Percentiles rank a stretch among this genome's conserved stretches.
These are phyloP conservation scores for Alethe diademata DNA, from an alignment of 2,113 vertebrate genomes.

Conservation along the genomic window DNA sequence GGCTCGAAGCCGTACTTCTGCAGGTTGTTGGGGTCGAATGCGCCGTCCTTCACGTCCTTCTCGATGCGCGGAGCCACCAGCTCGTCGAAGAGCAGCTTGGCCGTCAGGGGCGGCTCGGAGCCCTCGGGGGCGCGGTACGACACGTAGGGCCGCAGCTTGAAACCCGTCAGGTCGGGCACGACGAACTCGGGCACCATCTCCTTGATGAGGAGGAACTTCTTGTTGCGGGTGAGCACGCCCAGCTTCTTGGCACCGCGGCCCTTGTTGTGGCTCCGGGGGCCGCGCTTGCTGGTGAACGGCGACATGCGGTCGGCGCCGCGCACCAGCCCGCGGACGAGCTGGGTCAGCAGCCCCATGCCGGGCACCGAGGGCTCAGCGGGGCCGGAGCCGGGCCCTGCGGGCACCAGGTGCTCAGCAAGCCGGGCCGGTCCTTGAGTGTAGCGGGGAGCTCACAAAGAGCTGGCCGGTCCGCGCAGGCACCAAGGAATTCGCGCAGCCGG, in stretches of 20 bases:
- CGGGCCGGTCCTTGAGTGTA: background rate
- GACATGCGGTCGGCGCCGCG: conserved; percentile 88
- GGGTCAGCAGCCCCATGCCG: conserved; percentile 86
- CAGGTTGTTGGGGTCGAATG: conserved; percentile 74
- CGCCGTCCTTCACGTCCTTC: conserved; percentile 80
- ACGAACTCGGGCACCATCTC: conserved; percentile 88
- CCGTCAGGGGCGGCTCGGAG: conserved; percentile 75
- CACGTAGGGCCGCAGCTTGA: conserved; percentile 90
- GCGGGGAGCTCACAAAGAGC: too few species aligned
- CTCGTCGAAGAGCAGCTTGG: conserved; percentile 79
- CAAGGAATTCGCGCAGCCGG: too few species aligned
- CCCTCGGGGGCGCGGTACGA: conserved; percentile 81
- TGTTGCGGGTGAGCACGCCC: conserved; percentile 71
- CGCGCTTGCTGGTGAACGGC: conserved; percentile 91
- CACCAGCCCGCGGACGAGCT: conserved; percentile 78
- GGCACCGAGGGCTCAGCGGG: background rate
- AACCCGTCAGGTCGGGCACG: conserved; percentile 83
- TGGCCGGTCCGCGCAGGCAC: too few species aligned
- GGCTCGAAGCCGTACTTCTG: conserved; percentile 91
- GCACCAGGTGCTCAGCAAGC: too few species aligned
- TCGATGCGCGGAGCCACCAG: conserved; percentile 80
- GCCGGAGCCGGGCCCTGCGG: too few species aligned
- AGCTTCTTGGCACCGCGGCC: conserved; percentile 77
- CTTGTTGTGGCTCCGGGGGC: conserved; percentile 81
- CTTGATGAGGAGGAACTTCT: conserved; percentile 77